These are phyloP conservation scores for Siniperca obscura DNA, from an alignment of 2,797 vertebrate genomes.

Conservation along the genomic window DNA sequence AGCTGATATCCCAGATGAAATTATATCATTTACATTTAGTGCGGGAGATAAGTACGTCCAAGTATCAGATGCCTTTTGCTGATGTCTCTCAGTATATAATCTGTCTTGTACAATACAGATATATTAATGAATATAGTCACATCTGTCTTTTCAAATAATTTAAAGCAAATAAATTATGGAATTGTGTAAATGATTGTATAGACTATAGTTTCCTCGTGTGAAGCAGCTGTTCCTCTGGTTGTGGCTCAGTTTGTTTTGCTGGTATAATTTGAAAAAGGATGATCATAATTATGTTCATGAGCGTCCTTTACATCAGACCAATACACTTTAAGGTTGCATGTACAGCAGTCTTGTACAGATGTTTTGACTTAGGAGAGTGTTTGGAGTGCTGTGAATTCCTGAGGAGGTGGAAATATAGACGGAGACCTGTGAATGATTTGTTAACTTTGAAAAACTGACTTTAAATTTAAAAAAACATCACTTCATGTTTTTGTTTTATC, in stretches of 20 bases:
- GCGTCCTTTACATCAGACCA: conserved; percentile 25
- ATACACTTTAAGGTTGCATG: conserved; percentile 4
- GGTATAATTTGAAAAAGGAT: conserved; percentile 45
- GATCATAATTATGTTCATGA: conserved; percentile 42
- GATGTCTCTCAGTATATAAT: conserved; percentile 27
- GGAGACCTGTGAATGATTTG: conserved; percentile 2
- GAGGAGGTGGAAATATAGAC: neutral
- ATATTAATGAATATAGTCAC: conserved; percentile 33
- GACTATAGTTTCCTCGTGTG: conserved; percentile 28
- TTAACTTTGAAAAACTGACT: neutral
- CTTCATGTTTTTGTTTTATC: neutral
- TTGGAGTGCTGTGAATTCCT: neutral
- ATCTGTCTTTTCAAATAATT: conserved; percentile 28
- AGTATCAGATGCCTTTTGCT: conserved; percentile 43
- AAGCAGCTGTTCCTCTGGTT: conserved; percentile 45
- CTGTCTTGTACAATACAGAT: conserved; percentile 22
- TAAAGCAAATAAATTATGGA: conserved; percentile 14
- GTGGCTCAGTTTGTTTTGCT: conserved; percentile 44
- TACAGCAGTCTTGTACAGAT: neutral
- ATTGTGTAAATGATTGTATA: conserved; percentile 6
- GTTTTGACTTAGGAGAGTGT: conserved; percentile 2
- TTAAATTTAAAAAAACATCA: neutral
- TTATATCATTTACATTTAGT: conserved; percentile 61
- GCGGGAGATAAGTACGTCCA: conserved; percentile 34
- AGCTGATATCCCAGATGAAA: conserved; percentile 70